Percentiles rank a stretch among this genome's conserved stretches.
Conservation (phyloP, 1,140 invertebrate species). For the Euura lappo region DNA sequence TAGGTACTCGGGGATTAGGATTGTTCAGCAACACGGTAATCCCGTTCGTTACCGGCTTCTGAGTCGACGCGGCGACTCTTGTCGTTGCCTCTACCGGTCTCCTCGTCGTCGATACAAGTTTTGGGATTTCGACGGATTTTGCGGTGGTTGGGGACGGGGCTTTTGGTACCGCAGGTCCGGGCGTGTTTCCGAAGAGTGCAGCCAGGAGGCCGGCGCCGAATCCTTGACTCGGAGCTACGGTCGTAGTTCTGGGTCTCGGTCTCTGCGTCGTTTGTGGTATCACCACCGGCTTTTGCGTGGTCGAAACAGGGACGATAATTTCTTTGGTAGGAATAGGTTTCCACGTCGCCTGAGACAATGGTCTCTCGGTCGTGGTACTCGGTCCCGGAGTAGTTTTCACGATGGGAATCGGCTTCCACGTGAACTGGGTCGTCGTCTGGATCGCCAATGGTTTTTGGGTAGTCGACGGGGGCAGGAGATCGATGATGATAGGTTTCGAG, state of each 20-base stretch:
- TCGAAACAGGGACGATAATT: constrained; percentile 30
- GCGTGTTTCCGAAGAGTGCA: constrained; percentile 46
- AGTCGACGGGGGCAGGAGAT: constrained; percentile 28
- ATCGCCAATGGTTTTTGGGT: constrained; percentile 9
- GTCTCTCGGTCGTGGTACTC: constrained; percentile 17
- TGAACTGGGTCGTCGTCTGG: neutral
- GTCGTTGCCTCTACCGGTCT: constrained; percentile 6
- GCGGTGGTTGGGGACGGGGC: constrained; percentile 19
- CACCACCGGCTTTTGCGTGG: constrained; percentile 32
- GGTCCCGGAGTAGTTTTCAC: constrained; percentile 9
- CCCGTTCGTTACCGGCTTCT: constrained; percentile 16
- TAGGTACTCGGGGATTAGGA: constrained; percentile 25
- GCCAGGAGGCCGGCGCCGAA: constrained; percentile 47
- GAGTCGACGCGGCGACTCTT: neutral
- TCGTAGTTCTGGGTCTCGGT: constrained; percentile 30
- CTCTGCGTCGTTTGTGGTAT: constrained; percentile 31
- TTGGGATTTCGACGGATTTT: constrained; percentile 25
- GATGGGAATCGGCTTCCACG: constrained; percentile 18
- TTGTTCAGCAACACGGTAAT: constrained; percentile 27
- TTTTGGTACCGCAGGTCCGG: neutral
- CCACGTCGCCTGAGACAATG: neutral
- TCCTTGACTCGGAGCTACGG: constrained; percentile 32
- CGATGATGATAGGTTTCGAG: constrained; percentile 42
- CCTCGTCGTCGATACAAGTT: constrained; percentile 19
- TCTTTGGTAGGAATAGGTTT: constrained; percentile 18